Conservation (phyloP, 64 coral and sea anemone genomes). For the Pocillopora verrucosa region DNA sequence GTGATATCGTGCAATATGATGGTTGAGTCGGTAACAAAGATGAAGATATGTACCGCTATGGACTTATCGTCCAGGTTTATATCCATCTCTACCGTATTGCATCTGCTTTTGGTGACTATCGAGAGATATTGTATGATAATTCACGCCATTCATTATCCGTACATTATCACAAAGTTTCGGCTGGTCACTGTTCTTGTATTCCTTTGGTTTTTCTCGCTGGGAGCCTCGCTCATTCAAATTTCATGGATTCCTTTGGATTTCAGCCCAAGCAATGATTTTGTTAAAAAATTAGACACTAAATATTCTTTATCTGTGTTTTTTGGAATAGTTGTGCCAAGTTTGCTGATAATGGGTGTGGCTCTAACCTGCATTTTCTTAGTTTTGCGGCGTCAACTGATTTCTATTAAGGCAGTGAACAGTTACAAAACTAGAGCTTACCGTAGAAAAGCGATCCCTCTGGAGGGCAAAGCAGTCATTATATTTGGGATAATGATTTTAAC, state of each 20-base stretch:
- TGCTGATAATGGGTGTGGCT: constrained; percentile 46
- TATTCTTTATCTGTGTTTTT: constrained; percentile 62
- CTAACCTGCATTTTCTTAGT: constrained; percentile 66
- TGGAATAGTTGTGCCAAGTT: constrained; percentile 56
- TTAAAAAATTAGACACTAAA: constrained; percentile 48
- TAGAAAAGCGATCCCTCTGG: constrained; percentile 24
- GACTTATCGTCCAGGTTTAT: constrained; percentile 73
- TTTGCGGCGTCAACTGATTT: constrained; percentile 54
- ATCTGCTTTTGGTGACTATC: constrained; percentile 64
- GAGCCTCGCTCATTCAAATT: constrained; percentile 59
- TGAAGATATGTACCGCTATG: constrained; percentile 46
- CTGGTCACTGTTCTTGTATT: constrained; percentile 22
- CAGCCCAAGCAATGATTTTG: neutral
- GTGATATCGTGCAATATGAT: constrained; percentile 43
- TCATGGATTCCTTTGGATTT: constrained; percentile 43
- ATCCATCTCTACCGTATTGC: constrained; percentile 73
- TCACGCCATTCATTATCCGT: constrained; percentile 49
- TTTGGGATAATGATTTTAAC: constrained; percentile 75
- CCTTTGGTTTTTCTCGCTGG: constrained; percentile 55
- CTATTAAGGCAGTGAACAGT: constrained; percentile 48
- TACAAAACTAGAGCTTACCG: constrained; percentile 45
- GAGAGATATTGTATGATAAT: constrained; percentile 79
- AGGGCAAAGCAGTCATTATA: constrained; percentile 71
- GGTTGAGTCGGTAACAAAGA: neutral
- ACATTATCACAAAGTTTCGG: constrained; percentile 19